These are phyloP conservation scores for Hypomecis punctinalis DNA, from an alignment of 2,888 invertebrate genomes.

Conservation along the genomic window DNA sequence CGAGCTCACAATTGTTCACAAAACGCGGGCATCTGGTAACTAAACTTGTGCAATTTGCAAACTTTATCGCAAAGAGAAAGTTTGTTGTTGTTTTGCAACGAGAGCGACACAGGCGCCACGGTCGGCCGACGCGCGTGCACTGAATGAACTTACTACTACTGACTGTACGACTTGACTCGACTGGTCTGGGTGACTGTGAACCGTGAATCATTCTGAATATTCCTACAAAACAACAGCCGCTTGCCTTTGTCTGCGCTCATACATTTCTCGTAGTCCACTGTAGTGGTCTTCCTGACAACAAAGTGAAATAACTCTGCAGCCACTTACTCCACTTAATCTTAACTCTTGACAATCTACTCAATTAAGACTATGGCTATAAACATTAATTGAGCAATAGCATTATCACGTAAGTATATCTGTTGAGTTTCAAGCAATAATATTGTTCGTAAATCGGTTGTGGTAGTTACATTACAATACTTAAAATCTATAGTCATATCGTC, in stretches of 20 bases:
- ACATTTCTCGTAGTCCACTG: background rate
- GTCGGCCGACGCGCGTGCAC: constrained; percentile 20
- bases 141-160: constrained; percentile 13
- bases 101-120: constrained; percentile 16
- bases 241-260: constrained; percentile 22
- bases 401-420: background rate
- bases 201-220: constrained; percentile 17
- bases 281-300: constrained; percentile 32
- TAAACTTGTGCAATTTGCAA: constrained; percentile 12
- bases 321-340: constrained; percentile 46
- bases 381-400: constrained; percentile 10
- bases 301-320: constrained; percentile 17
- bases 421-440: background rate
- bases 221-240: constrained; percentile 18
- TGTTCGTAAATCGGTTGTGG: no score
- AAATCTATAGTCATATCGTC: no score
- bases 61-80: constrained; percentile 31
- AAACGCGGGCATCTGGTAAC: constrained; percentile 7
- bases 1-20: constrained; percentile 2
- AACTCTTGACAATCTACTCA: constrained; percentile 44
- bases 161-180: background rate
- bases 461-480: no score
- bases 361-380: constrained; percentile 19
- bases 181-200: constrained; percentile 7
- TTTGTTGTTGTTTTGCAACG: constrained; percentile 18